Base-by-base conservation (phyloP, 2,888 invertebrate species). In the Lagria hirta region DNA sequence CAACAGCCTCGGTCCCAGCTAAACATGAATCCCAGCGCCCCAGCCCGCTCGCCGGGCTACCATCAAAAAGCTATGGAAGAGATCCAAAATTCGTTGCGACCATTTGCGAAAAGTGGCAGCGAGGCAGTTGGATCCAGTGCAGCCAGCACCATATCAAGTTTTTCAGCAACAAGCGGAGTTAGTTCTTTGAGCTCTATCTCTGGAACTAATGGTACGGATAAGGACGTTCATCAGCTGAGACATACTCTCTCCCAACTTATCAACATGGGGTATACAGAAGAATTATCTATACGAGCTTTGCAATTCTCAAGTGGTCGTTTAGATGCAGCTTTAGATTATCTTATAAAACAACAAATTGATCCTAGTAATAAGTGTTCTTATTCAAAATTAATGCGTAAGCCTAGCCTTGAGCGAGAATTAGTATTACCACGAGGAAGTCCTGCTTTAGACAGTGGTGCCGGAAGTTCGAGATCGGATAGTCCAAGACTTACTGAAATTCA, bases 401-500 rank as follows among this genome's bases (percentile, higher is more conserved):
- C 91, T 21, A 92, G 91, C 71, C 80, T 93, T 53, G 93, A 93
- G 73, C 80, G 90, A 30, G 91, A 91, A 68, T 73, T 87, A 43
- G 82, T 79, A 52, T 72, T 84, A 11, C 82, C 86, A 56, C 80
- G 90, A 48, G 87, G 88, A 33, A 91, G 91, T 67, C 92, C 93
- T 4, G 90, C 90, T 11, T 74, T 91, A 46, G 91, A 91, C 66
- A 89, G 88, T 37, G 91, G 90, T 10, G 90, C 90, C 7, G 90
- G 90, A 30, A 89, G 89, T 65, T 90, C 90, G 26, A 79, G 92
- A 37, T 93, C 93, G 3, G 93, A 93, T 66, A 91, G 90, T 68
- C 92, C 91, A 8, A 82, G 91, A 52, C 77, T 85, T 54, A 72
- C 80, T 6, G 83, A 83, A 53, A 56, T 70, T 18, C 71, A 86